Evolutionary conservation across 2,113 vertebrate species (phyloP), one percentile per base, ranked within the genome.

Genomic region (Campylomormyrus tamandua): DNA sequence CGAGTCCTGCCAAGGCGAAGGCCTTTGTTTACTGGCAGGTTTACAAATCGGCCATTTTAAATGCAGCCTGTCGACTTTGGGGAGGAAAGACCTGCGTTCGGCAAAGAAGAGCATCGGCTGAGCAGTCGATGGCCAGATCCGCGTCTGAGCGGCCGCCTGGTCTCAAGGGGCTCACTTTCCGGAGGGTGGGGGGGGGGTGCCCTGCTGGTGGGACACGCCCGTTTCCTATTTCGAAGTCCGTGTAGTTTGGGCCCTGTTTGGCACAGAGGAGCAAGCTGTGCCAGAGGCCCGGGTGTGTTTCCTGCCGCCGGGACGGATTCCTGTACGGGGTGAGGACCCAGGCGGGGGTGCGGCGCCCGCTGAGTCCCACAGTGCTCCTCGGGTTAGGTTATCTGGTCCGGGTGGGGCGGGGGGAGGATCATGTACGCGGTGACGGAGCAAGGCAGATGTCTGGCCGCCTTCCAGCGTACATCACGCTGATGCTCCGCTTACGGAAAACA

Each of bases 211-310:
- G 45, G 15, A 31, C 46, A 17, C n/a, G 58, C 24, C n/a, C 11
- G 56, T 74, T 49, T 74, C 21, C 21, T 49, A n/a, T 88, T 88
- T 88, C 66, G 53, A 3, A 62, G 17, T 83, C 13, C 50, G 66
- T 52, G 50, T 19, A 21, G 53, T 88, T 10, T 46, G 87, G 19
- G 8, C 35, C 42, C 3, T 5, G 8, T 10, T 42, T 24, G 49
- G 15, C 27, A 86, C 70, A 52, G 74, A 27, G 24, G 27, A 45
- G n/a, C 9, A 27, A 39, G 42, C 48, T 83, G 46, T 24, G 39
- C 46, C 90, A 84, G n/a, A 48, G n/a, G 6, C 77, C 3, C 31
- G 89, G 90, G 62, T 49, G 90, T 90, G 88, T 56, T 90, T 74
- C 48, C 31, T 56, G 49, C 56, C 85, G 10, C 49, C 17, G 15